Base-by-base conservation (phyloP, 2,113 vertebrate species). In the Propithecus coquereli region DNA sequence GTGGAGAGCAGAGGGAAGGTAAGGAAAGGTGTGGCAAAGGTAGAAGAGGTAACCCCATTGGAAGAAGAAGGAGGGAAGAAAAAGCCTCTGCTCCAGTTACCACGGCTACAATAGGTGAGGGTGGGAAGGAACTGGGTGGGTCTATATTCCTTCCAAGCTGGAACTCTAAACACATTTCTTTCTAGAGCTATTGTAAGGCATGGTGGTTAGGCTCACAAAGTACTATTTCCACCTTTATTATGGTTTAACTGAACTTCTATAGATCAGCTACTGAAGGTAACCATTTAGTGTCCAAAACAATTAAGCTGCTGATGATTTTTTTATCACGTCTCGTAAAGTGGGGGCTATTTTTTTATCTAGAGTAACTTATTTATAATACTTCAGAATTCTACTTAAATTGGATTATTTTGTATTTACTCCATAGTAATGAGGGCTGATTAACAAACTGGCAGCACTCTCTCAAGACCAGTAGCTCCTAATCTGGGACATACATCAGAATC, bases 231-330 rank as follows among this genome's bases (percentile, higher is more conserved):
- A 91, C 57, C 8, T 84, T 90, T 85, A 63, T 89, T 91, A 52
- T 63, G 23, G 18, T 92, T 80, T 90, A 90, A 71, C 20, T 90
- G 65, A 93, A 87, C 37, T 74, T 95, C 23, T 83, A 30, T 90
- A 43, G n/a, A 79, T 96, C 63, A 91, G 17, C n/a, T 37, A 92
- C 20, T n/a, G 82, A 93, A 94, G 52, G 50, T 86, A 96, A 95
- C 37, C 32, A 93, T 94, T 88, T 87, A 79, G 37, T 73, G 43
- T 85, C 61, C 47, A 57, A 80, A 88, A 73, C 34, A 95, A 34
- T 87, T 95, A 87, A 82, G 34, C 61, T 70, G 7, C 17, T 66
- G 66, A 17, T 92, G 37, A 52, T 59, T 74, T 95, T 77, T 84
- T 88, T 76, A 77, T 85, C n/a, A 34, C 25, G 45, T 68, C 52